Evolutionary conservation across 92 coral and sea anemone species (phyloP), one percentile per base, ranked within the genome.

Genomic region (Phenganax stokvisi): DNA sequence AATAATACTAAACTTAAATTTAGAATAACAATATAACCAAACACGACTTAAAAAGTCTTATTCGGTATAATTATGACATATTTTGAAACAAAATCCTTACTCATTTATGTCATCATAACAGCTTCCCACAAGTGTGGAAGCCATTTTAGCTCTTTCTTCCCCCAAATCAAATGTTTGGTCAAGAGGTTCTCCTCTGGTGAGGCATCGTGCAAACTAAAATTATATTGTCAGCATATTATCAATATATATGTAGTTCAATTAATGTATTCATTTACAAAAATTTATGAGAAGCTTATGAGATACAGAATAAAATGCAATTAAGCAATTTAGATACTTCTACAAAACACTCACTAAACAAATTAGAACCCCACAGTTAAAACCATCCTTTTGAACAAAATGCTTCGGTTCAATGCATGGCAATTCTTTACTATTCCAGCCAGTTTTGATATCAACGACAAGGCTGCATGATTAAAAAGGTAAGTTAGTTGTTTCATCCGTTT

Each of bases 321-420:
- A 37, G 47, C 47, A 68, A 30, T n/a, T 44, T 0, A 16, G 12
- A 10, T 8, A 30, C 6, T 28, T 8, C 62, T 12, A 52, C 69
- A 56, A 27, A 16, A 29, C 58, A 65, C 62, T 71, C 10, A 85
- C 88, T 66, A 58, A 59, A 68, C 81, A 85, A 55, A 85, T 55
- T 4, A 80, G 77, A 11, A 80, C 66, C 0, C 88, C 85, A 80
- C 85, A 85, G 81, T 80, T 85, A 78, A 44, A 74, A 3, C 76
- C 68, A 80, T 85, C 85, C 15, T 6, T 85, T 60, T 85, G 88
- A n/a, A 79, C 47, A 80, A 85, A 85, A 66, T 85, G 85, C 12
- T 51, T 76, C 8, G 85, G 88, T 62, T 85, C 85, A 1, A 85
- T 52, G 56, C 85, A 85, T 63, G 11, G 51, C 87, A 84, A 84